Conservation (phyloP, 2,797 vertebrate species). For the Sebastes kiyomatsui region DNA sequence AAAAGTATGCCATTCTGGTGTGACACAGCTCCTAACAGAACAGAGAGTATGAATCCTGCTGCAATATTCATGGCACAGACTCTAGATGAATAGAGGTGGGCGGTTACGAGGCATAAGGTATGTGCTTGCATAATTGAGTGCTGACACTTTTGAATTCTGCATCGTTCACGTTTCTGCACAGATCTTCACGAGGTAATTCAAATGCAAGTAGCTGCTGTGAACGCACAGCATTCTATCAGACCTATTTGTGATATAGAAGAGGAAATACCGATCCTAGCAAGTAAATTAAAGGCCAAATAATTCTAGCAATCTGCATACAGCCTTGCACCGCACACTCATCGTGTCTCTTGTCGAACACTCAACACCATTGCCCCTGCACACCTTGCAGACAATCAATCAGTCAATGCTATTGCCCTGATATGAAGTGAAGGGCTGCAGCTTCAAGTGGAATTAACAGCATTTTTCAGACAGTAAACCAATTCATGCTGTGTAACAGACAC, state of each 20-base stretch:
- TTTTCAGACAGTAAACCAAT: slow-evolving; percentile 70
- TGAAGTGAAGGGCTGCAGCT: slow-evolving; percentile 49
- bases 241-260: slow-evolving; percentile 9
- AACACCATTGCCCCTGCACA: slow-evolving; percentile 32
- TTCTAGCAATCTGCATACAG: slow-evolving; percentile 38
- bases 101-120: slow-evolving; percentile 40
- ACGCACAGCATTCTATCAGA: slow-evolving; percentile 17
- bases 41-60: slow-evolving; percentile 39
- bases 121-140: slow-evolving; percentile 62
- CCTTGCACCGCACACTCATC: slow-evolving; percentile 11
- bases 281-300: slow-evolving; percentile 29
- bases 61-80: slow-evolving; percentile 64
- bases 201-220: slow-evolving; percentile 24
- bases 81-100: slow-evolving; percentile 51
- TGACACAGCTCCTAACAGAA: slow-evolving; percentile 48
- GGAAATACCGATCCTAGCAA: neutral
- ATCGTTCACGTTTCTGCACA: slow-evolving; percentile 27
- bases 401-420: slow-evolving; percentile 51
- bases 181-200: slow-evolving; percentile 53
- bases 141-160: slow-evolving; percentile 63
- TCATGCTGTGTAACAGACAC: slow-evolving; percentile 45
- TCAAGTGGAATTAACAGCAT: slow-evolving; percentile 65
- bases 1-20: slow-evolving; percentile 30
- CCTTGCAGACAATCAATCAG: slow-evolving; percentile 64
- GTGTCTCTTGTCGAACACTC: slow-evolving; percentile 26